Evolutionary conservation across 35 echinoderm and acorn worm genomes (phyloP).

Genomic region (Amphiura filiformis): DNA sequence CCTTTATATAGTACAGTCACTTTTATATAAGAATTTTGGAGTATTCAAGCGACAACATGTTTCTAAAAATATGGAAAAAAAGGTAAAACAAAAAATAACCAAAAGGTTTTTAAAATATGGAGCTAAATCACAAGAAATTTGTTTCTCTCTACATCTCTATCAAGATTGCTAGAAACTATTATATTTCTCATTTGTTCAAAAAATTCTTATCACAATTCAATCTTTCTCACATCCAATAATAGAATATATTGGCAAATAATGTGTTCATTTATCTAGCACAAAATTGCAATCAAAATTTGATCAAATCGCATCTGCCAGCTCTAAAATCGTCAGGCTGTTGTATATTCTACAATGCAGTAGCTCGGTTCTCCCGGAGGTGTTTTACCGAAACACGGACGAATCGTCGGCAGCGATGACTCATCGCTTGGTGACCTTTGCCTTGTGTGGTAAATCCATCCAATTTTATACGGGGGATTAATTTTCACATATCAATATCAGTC

Average conservation of each 20-base stretch:
- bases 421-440: neutral
- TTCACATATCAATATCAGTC: neutral
- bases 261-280: too few species aligned
- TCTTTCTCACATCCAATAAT: neutral
- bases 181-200: neutral
- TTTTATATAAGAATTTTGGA: too few species aligned
- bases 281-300: too few species aligned
- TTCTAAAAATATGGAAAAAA: too few species aligned
- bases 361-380: neutral
- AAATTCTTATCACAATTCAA: neutral
- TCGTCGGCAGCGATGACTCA: neutral
- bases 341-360: neutral
- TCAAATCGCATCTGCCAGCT: neutral
- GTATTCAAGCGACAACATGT: too few species aligned
- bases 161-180: neutral
- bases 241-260: too few species aligned
- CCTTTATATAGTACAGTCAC: too few species aligned
- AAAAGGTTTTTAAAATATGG: too few species aligned
- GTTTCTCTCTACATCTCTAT: too few species aligned
- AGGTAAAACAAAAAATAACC: too few species aligned
- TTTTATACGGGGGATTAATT: neutral
- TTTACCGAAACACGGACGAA: neutral
- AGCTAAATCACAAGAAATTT: too few species aligned
- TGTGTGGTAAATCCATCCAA: neutral
- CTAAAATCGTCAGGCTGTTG: neutral